Percentiles rank a stretch among this genome's conserved stretches.
Evolutionary conservation across 2,797 vertebrate genomes (phyloP).

Genomic region (Brachymystax lenok): DNA sequence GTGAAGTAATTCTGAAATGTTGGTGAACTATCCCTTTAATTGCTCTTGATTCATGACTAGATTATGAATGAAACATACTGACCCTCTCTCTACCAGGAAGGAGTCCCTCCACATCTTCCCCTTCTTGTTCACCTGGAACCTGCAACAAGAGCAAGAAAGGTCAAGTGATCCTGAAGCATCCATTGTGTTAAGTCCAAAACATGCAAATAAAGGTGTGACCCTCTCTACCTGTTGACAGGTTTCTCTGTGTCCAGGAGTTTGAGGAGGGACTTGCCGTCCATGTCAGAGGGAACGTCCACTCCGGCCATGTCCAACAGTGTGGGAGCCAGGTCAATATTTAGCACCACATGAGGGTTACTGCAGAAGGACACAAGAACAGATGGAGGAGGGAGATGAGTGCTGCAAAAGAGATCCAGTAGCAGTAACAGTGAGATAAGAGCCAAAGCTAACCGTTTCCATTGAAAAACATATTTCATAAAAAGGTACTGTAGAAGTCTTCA

Average conservation of each 20-base stretch:
- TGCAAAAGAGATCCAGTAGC: neutral
- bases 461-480: neutral
- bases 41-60: neutral
- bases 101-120: slow-evolving; percentile 92
- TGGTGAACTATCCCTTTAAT: neutral
- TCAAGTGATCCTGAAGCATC: neutral
- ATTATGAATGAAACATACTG: slow-evolving; percentile 66
- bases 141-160: slow-evolving; percentile 54
- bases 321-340: slow-evolving; percentile 94
- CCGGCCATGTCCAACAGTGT: slow-evolving; percentile 96
- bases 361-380: slow-evolving; percentile 21
- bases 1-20: neutral
- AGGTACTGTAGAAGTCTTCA: neutral
- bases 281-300: slow-evolving; percentile 89
- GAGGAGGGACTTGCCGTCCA: slow-evolving; percentile 96
- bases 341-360: slow-evolving; percentile 90
- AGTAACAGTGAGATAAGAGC: neutral
- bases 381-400: neutral
- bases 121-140: slow-evolving; percentile 92
- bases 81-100: slow-evolving; percentile 96
- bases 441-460: neutral
- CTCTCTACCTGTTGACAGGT: slow-evolving; percentile 85
- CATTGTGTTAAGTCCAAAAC: slow-evolving; percentile 11
- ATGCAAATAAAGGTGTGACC: neutral
- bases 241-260: slow-evolving; percentile 89